phyloP scores from a whole-genome alignment of 2,797 vertebrate species.

The Falco cherrug region DNA sequence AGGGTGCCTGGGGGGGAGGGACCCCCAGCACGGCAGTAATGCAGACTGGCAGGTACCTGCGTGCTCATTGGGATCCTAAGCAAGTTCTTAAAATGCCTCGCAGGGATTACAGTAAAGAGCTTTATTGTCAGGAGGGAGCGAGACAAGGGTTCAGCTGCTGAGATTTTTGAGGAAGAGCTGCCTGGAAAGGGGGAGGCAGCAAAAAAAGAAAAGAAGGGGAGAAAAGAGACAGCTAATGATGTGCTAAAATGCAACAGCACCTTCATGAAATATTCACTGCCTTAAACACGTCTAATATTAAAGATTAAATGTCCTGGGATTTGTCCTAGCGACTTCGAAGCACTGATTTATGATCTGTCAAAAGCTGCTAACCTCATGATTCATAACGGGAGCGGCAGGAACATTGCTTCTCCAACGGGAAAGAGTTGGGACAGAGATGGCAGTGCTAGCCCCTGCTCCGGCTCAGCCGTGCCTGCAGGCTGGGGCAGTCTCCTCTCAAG shows the following conservation, averaged over 20 bases:
- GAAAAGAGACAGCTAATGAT: constrained; percentile 67
- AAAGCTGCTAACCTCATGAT: constrained; percentile 78
- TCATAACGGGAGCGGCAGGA: constrained; percentile 74
- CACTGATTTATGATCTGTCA: constrained; percentile 86
- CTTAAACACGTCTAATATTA: constrained; percentile 78
- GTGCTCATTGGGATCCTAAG: neutral
- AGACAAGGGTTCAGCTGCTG: neutral
- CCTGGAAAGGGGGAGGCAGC: neutral
- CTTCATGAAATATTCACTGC: constrained; percentile 83
- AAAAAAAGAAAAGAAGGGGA: neutral
- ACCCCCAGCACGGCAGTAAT: neutral
- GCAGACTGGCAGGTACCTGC: neutral
- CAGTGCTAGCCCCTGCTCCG: neutral
- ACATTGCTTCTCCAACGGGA: constrained; percentile 51
- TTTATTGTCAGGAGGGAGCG: neutral
- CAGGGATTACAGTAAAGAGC: constrained; percentile 41
- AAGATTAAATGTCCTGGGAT: constrained; percentile 79
- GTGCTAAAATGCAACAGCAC: constrained; percentile 77
- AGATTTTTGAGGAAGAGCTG: constrained; percentile 7
- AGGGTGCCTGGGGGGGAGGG: neutral
- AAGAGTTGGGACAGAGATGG: neutral
- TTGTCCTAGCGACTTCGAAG: constrained; percentile 75
- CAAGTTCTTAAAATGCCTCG: constrained; percentile 9
- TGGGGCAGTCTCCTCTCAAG: neutral
- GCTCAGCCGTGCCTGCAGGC: neutral